Base-by-base conservation (phyloP, 2,797 vertebrate species). In the Acanthurus leucopareius region DNA sequence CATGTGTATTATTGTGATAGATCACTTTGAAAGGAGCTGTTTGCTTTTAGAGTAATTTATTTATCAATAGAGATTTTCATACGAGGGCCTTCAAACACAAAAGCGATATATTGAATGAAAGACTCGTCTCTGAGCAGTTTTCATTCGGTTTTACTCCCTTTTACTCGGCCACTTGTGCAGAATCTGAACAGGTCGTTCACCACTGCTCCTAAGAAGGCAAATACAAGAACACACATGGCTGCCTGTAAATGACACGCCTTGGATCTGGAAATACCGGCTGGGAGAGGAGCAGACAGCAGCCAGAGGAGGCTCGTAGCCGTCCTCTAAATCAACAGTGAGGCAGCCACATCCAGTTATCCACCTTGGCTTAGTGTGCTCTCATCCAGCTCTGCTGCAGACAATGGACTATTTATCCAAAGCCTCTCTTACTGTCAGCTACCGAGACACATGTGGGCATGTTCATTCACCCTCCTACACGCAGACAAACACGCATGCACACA, bases 191-290 rank as follows among this genome's bases (percentile, higher is more conserved):
- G 20, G 52, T 67, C 73, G 56, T 69, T 35, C 44, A 25, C 61
- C 28, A 1, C 25, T 61, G 52, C 7, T 66, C 38, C 35, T 60
- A 15, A 19, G 61, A 10, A 75, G 75, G 79, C 59, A 78, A 69
- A 82, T 3, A 76, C 38, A 66, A 17, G 28, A 38, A 42, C 22
- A 49, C 63, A 81, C 51, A 72, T n/a, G 1, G 51, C 57, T 49
- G 70, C 75, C 52, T 15, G 19, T 44, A 49, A 49, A 53, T 47
- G 75, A 62, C 84, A 85, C 75, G 2, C 85, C 83, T 81, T 59
- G 44, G 69, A 90, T 85, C 85, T 83, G 87, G 90, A 92, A 92
- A 88, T 83, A 88, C 88, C 75, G 79, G 90, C 86, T 88, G 53
- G 25, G 73, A 67, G 73, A 58, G 60, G 20, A 75, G 75, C 47